These are phyloP conservation scores for Oscheius sp. DNA, from an alignment of 2,888 invertebrate species.

Conservation along the genomic window DNA sequence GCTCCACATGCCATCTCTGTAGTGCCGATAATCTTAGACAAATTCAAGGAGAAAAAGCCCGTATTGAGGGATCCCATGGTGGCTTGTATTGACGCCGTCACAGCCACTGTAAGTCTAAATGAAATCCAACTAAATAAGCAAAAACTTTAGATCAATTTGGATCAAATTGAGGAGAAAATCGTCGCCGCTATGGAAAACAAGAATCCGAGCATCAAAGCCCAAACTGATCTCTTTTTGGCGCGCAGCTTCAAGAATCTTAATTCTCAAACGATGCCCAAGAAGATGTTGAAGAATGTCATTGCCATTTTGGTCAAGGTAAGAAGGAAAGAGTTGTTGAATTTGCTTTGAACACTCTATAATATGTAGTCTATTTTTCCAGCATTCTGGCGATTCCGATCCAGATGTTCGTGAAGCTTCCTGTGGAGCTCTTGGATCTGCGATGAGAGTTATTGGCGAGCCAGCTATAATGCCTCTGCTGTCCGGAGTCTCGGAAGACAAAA, in stretches of 20 bases:
- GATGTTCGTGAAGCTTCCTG: slow-evolving; percentile 89
- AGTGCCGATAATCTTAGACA: slow-evolving; percentile 81
- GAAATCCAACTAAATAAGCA: background rate
- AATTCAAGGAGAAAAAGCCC: slow-evolving; percentile 95
- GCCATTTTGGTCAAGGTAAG: slow-evolving; percentile 57
- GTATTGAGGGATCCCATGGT: slow-evolving; percentile 86
- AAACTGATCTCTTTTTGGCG: slow-evolving; percentile 68
- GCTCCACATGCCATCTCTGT: slow-evolving; percentile 38
- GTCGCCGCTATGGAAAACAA: slow-evolving; percentile 80
- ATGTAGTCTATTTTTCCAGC: slow-evolving; percentile 44
- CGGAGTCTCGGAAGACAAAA: slow-evolving; percentile 54
- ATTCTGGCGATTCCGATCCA: slow-evolving; percentile 78
- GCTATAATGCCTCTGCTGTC: slow-evolving; percentile 74
- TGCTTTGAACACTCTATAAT: too few species aligned
- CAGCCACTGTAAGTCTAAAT: slow-evolving; percentile 21
- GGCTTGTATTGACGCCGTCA: slow-evolving; percentile 86
- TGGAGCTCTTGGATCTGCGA: slow-evolving; percentile 89
- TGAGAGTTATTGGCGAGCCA: slow-evolving; percentile 92
- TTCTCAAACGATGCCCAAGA: slow-evolving; percentile 72
- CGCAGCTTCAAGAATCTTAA: slow-evolving; percentile 42
- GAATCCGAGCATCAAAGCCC: slow-evolving; percentile 72
- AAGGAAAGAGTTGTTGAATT: background rate
- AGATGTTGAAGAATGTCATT: slow-evolving; percentile 72
- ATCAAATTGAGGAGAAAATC: slow-evolving; percentile 79
- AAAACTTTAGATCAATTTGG: slow-evolving; percentile 74